Percentiles rank a stretch among this genome's conserved stretches.
Conservation (phyloP, 2,797 vertebrate genomes). For the Chelmon rostratus region DNA sequence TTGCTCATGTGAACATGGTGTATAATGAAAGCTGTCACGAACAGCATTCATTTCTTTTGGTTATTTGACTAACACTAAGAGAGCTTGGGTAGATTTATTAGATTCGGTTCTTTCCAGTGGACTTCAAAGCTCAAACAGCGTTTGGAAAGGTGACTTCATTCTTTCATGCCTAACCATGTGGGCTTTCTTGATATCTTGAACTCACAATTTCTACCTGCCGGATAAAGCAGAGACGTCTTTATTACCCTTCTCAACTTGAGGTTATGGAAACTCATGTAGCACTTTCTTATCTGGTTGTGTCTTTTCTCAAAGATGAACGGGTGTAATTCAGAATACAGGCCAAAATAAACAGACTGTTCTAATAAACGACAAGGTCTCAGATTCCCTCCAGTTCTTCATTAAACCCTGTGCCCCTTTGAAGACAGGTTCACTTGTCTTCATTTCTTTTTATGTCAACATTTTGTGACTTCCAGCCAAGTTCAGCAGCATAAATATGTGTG, state of each 20-base stretch:
- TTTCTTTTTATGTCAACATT: slow-evolving; percentile 38
- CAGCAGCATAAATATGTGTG: slow-evolving; percentile 24
- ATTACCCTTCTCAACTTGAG: slow-evolving; percentile 48
- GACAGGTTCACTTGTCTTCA: slow-evolving; percentile 34
- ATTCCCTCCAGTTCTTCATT: slow-evolving; percentile 41
- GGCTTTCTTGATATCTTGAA: slow-evolving; percentile 34
- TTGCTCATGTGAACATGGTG: slow-evolving; percentile 39
- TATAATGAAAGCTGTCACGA: slow-evolving; percentile 49
- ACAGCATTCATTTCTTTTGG: slow-evolving; percentile 54
- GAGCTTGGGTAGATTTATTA: slow-evolving; percentile 55
- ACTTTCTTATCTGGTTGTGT: slow-evolving; percentile 15
- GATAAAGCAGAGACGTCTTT: slow-evolving; percentile 31
- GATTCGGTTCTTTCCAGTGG: slow-evolving; percentile 32
- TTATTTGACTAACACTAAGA: slow-evolving; percentile 53
- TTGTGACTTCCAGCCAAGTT: slow-evolving; percentile 31
- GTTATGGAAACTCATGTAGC: slow-evolving; percentile 28
- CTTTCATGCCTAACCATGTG: slow-evolving; percentile 25
- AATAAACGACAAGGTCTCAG: slow-evolving; percentile 23
- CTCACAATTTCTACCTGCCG: slow-evolving; percentile 38
- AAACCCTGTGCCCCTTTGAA: slow-evolving; percentile 29
- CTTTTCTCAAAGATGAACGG: slow-evolving; percentile 34
- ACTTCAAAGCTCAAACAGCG: slow-evolving; percentile 48
- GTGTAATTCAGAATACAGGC: slow-evolving; percentile 32
- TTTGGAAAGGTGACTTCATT: slow-evolving; percentile 42
- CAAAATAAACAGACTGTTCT: slow-evolving; percentile 24